phyloP scores from a whole-genome alignment of 2,113 vertebrate genomes.

The Azemiops feae region DNA sequence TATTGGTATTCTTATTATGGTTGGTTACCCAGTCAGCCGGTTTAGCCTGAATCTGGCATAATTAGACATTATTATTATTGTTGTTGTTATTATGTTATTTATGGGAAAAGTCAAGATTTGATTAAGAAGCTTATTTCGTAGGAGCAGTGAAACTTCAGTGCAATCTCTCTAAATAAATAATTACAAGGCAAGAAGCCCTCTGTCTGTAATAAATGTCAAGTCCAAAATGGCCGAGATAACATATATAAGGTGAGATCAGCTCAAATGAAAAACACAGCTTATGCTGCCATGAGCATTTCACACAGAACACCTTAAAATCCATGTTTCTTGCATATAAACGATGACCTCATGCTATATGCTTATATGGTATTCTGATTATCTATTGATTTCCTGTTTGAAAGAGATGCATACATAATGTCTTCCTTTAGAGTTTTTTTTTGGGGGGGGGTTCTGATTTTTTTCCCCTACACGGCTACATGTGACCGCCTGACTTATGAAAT shows the following conservation, averaged over 20 bases:
- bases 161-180: slow-evolving; percentile 55
- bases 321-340: neutral
- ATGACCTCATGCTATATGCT: neutral
- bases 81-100: neutral
- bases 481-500: neutral
- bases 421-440: neutral
- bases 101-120: neutral
- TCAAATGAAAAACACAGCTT: slow-evolving; percentile 40
- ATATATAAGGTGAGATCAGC: slow-evolving; percentile 40
- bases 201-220: slow-evolving; percentile 53
- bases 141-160: slow-evolving; percentile 29
- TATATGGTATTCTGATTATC: neutral
- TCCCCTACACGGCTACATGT: neutral
- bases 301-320: neutral
- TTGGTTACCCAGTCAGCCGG: neutral
- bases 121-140: slow-evolving; percentile 3
- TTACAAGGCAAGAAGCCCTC: slow-evolving; percentile 29
- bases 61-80: neutral
- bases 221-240: slow-evolving; percentile 31
- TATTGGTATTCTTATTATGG: neutral
- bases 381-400: neutral
- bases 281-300: slow-evolving; percentile 28
- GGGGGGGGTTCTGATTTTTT: neutral
- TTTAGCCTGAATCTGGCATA: neutral
- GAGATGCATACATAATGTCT: neutral